These are phyloP conservation scores for Apodemia hepburni DNA, from an alignment of 2,888 invertebrate species.

Conservation along the genomic window DNA sequence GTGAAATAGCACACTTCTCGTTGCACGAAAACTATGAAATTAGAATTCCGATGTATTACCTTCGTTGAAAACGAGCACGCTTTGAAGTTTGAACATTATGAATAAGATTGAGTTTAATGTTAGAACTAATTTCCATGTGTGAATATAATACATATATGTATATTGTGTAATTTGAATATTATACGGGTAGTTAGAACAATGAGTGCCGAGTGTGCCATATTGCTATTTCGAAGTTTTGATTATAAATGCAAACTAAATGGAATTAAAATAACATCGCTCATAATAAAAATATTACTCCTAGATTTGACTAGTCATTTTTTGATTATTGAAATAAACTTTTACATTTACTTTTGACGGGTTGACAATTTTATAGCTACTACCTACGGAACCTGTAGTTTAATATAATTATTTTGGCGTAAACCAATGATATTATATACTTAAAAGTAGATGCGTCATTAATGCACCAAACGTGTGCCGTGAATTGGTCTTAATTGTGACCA, in stretches of 20 bases:
- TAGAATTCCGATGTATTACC: slow-evolving; percentile 10
- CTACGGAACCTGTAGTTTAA: too few species aligned
- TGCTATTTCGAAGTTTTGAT: not conserved
- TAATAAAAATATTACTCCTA: too few species aligned
- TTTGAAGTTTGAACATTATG: slow-evolving; percentile 8
- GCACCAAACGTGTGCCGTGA: too few species aligned
- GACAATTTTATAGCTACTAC: too few species aligned
- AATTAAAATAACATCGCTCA: too few species aligned
- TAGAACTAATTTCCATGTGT: not conserved
- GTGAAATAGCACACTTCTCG: slow-evolving; percentile 5
- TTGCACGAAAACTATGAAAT: slow-evolving; percentile 1
- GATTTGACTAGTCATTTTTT: too few species aligned
- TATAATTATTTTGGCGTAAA: too few species aligned
- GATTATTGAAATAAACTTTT: too few species aligned
- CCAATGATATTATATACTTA: too few species aligned
- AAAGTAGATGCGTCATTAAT: too few species aligned
- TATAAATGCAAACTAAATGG: not conserved
- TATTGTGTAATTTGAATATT: not conserved
- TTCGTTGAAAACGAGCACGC: slow-evolving; percentile 8
- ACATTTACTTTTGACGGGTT: too few species aligned
- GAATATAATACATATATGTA: not conserved
- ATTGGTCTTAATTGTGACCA: too few species aligned
- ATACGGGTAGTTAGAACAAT: not conserved
- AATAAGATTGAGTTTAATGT: slow-evolving; percentile 1
- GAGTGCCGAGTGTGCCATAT: not conserved